These are phyloP conservation scores for Fulica atra DNA, from an alignment of 2,113 vertebrate genomes.

Conservation along the genomic window DNA sequence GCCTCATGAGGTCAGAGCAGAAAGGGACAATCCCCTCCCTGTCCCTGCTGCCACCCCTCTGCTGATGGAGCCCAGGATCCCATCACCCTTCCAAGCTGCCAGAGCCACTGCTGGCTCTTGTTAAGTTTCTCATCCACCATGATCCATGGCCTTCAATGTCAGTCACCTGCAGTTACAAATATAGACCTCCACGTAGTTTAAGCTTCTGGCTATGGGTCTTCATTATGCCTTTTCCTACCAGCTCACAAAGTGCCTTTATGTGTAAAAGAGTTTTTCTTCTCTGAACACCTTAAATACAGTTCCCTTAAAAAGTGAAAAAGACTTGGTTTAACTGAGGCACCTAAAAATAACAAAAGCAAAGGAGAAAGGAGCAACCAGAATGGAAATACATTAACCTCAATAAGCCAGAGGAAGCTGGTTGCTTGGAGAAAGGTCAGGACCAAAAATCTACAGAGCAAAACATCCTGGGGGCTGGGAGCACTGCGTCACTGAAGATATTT, in stretches of 20 bases:
- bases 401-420: neutral
- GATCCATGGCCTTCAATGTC: neutral
- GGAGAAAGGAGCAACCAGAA: neutral
- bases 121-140: too few species aligned
- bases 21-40: too few species aligned
- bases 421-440: neutral
- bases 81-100: too few species aligned
- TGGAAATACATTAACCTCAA: neutral
- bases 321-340: neutral
- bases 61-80: too few species aligned
- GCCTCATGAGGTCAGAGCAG: too few species aligned
- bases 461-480: neutral
- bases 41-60: too few species aligned
- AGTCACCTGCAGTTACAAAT: neutral
- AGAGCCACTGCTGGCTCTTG: too few species aligned
- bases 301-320: neutral
- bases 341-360: conserved; percentile 20
- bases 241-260: neutral
- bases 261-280: neutral
- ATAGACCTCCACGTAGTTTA: neutral
- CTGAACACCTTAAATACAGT: neutral
- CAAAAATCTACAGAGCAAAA: neutral
- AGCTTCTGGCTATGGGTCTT: neutral
- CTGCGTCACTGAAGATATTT: neutral
- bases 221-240: neutral